Evolutionary conservation across 2,888 invertebrate species (phyloP), one percentile per base, ranked within the genome.

Genomic region (Acanthosepion lycidas): DNA sequence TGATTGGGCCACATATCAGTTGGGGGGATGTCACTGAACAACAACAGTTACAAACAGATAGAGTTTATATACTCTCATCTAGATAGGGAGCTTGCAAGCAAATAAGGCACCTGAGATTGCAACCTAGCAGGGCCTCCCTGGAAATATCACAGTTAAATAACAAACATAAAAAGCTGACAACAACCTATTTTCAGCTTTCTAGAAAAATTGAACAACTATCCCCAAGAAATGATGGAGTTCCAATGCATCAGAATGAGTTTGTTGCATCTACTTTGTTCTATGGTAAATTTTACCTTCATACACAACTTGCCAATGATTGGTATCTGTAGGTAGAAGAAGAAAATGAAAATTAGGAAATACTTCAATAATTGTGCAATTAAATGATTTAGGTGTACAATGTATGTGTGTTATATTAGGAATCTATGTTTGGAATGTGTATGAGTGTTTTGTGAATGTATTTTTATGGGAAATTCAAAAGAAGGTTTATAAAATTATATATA

Each of bases 201-300:
- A 93, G 94, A 55, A 94, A 55, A 94, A 94, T 78, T n/a, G 55
- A 94, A 94, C 94, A 94, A 59, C 94, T 94, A 94, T 94, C 93
- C 93, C 93, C 93, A 93, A 93, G 48, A 26, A 53, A 93, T 53
- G 94, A 64, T 55, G 48, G 33, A 64, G 12, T 55, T 94, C 53
- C 23, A 42, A 59, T 94, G 94, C 93, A 93, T 93, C 93, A 93
- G 48, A 93, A 49, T 93, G 49, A 94, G 48, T 94, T 59, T 23
- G 20, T 94, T 94, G 94, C 94, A 94, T 94, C 94, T 94, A 94
- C 64, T 94, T 94, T 64, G 78, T 64, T 55, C 94, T 94, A 94
- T 93, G 59, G 55, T 94, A 94, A 94, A 94, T 94, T 94, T 94
- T 94, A 94, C 94, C 94, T 94, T 59, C 59, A 59, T 94, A 94